Evolutionary conservation across 2,113 vertebrate genomes (phyloP).

Genomic region (Onychostruthus taczanowskii): DNA sequence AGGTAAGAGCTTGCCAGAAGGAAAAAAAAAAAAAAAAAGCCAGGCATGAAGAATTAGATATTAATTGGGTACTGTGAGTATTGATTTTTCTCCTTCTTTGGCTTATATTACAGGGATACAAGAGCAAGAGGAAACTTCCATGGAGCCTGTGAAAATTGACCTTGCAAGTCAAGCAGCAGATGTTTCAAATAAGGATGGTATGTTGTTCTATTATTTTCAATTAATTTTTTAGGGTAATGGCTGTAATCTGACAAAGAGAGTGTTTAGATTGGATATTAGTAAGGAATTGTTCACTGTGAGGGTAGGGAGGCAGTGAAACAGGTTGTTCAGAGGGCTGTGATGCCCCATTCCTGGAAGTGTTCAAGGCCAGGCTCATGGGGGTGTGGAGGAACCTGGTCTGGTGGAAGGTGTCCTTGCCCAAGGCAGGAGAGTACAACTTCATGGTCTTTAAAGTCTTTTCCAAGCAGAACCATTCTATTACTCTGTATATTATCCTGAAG

Average conservation of each 20-base stretch:
- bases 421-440: not conserved
- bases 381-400: not conserved
- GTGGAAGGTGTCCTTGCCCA: not conserved
- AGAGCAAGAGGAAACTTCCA: slow-evolving; percentile 19
- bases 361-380: not conserved
- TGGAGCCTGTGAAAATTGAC: slow-evolving; percentile 46
- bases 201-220: not conserved
- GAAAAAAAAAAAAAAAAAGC: not conserved
- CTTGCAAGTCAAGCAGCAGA: slow-evolving; percentile 28
- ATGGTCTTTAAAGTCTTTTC: not conserved
- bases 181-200: slow-evolving; percentile 65
- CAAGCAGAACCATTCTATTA: not conserved
- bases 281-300: not conserved
- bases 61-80: not conserved
- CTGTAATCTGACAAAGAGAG: not conserved
- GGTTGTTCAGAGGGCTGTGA: not conserved
- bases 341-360: not conserved
- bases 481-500: not conserved
- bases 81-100: slow-evolving; percentile 10
- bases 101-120: slow-evolving; percentile 16
- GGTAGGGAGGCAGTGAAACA: not conserved
- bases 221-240: not conserved
- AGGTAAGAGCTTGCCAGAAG: not conserved
- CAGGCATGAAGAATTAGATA: not conserved
- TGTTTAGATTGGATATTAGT: not conserved